Conservation (phyloP, 1,140 invertebrate genomes). For the Cardiocondyla obscurior region DNA sequence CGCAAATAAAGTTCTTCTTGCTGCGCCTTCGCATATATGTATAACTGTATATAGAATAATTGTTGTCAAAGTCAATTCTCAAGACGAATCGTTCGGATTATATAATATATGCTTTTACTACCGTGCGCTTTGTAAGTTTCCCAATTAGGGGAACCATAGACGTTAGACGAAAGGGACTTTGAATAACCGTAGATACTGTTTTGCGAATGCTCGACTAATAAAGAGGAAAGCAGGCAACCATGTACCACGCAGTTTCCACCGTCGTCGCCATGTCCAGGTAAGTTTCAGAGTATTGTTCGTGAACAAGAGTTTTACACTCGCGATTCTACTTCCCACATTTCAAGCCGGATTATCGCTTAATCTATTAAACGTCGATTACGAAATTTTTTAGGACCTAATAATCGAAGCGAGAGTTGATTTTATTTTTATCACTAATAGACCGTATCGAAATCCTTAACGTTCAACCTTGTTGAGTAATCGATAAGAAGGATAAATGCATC, state of each 20-base stretch:
- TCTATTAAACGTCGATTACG: background rate
- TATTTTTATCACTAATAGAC: background rate
- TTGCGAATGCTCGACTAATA: slow-evolving; percentile 85
- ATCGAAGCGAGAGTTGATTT: background rate
- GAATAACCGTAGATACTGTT: slow-evolving; percentile 69
- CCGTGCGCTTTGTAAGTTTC: slow-evolving; percentile 46
- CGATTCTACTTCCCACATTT: background rate
- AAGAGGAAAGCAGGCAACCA: slow-evolving; percentile 83
- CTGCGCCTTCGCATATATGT: background rate
- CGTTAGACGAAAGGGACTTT: slow-evolving; percentile 45
- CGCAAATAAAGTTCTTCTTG: slow-evolving; percentile 33
- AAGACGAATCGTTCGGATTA: slow-evolving; percentile 9
- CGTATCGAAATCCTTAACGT: background rate
- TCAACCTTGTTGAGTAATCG: background rate
- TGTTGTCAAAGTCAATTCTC: slow-evolving; percentile 35
- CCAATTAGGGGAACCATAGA: slow-evolving; percentile 50
- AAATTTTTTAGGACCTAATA: background rate
- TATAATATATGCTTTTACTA: slow-evolving; percentile 29
- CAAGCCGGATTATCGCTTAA: background rate
- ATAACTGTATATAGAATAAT: slow-evolving; percentile 11
- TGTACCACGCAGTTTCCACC: slow-evolving; percentile 96
- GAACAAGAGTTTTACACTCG: slow-evolving; percentile 2
- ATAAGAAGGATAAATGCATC: background rate
- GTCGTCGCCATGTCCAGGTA: slow-evolving; percentile 95
- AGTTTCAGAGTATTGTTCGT: slow-evolving; percentile 70